phyloP scores from a whole-genome alignment of 2,113 vertebrate genomes.

The Triplophysa siluroides region DNA sequence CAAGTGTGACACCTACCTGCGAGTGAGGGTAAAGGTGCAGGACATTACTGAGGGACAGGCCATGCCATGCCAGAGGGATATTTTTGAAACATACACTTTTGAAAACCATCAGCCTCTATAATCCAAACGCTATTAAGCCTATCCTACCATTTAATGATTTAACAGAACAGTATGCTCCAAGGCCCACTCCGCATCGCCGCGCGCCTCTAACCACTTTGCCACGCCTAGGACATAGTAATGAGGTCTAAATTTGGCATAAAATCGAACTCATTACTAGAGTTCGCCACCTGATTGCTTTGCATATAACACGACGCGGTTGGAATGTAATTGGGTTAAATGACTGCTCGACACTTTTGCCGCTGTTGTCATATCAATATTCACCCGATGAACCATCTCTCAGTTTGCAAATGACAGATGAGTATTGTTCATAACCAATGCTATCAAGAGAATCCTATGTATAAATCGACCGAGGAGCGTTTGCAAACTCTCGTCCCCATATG shows the following conservation, averaged over 20 bases:
- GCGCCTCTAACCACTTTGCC: constrained; percentile 75
- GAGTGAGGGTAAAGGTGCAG: constrained; percentile 81
- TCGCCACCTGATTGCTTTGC: constrained; percentile 94
- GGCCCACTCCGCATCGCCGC: constrained; percentile 63
- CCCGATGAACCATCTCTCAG: constrained; percentile 35
- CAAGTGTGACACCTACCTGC: constrained; percentile 99
- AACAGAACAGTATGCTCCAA: constrained; percentile 69
- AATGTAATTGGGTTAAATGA: constrained; percentile 95
- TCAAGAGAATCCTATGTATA: not conserved
- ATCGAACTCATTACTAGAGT: constrained; percentile 98
- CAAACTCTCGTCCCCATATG: not conserved
- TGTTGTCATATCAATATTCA: constrained; percentile 70
- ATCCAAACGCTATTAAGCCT: constrained; percentile 68
- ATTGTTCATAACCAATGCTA: constrained; percentile 1
- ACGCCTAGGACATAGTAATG: constrained; percentile 86
- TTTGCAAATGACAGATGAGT: constrained; percentile 16
- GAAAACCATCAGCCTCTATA: constrained; percentile 62
- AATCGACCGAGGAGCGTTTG: not conserved
- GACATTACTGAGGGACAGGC: constrained; percentile 53
- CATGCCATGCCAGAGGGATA: constrained; percentile 43
- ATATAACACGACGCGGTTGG: constrained; percentile 90
- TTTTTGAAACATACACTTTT: constrained; percentile 35
- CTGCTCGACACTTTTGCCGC: constrained; percentile 69
- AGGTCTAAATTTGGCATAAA: constrained; percentile 98
- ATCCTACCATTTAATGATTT: constrained; percentile 66